Evolutionary conservation across 2,113 vertebrate genomes (phyloP), one percentile per base, ranked within the genome.

Genomic region (Puntigrus tetrazona): DNA sequence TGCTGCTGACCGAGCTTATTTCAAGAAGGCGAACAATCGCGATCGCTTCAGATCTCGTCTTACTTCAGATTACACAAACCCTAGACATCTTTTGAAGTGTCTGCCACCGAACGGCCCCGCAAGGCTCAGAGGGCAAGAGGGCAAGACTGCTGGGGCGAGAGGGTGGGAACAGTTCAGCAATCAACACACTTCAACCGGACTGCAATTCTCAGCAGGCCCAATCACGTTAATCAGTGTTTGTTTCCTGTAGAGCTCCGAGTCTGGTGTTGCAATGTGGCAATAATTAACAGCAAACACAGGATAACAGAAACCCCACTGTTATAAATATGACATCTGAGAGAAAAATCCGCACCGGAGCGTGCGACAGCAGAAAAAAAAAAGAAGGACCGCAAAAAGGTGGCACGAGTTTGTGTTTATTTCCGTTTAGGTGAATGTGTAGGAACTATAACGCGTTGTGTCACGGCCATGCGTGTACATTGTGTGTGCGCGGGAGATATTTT

Each of bases 151-250:
- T 45, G 82, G 81, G 74, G 88, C 82, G 82, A 83, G 75, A 87
- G 79, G 77, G 84, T 87, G 84, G 81, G 73, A 87, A 84, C 57
- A 73, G 87, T 89, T 88, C 85, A 81, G 78, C 85, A 81, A 76
- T 83, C 83, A 82, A 38, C 61, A 82, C 85, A 43, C 87, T 86
- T 81, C 67, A 86, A 65, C 75, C 80, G 81, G 85, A 85, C 84
- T 79, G 65, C 82, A 61, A 76, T 88, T 87, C 81, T 78, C 79
- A 89, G 89, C 78, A 86, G 86, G 78, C 69, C 74, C 72, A 79
- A 73, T 87, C 55, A 91, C 90, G 92, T 94, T 93, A 93, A 94
- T 94, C 87, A 93, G 92, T 92, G 91, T 91, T 90, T 91, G 90
- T 90, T 86, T 87, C 90, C 86, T 83, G 89, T 89, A 78, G 87